Base-by-base conservation (phyloP, 92 coral and sea anemone genomes). In the Epizoanthus fatuus region DNA sequence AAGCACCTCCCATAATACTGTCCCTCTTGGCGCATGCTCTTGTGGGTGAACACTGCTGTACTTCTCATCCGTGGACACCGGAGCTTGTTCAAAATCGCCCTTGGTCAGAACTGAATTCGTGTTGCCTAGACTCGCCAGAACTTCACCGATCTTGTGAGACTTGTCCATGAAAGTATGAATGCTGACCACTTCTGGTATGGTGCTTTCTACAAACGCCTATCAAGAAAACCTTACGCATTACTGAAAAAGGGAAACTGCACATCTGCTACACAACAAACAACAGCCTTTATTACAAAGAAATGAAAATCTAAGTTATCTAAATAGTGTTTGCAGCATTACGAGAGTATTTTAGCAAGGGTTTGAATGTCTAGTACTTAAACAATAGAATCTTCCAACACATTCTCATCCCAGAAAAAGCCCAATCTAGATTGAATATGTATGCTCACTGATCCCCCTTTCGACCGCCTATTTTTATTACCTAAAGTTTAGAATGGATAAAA, bases 131-230 rank as follows among this genome's bases (percentile, higher is more conserved):
- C 90, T 95, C 54, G 82, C 81, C n/a, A 97, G 90, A 25, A 96
- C 97, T 49, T 87, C 75, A 13, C 99, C 99, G 75, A 95, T 81
- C 12, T 88, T 84, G 45, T 86, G 89, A 5, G 98, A 92, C 59
- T 91, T 82, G 80, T 97, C 99, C 55, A 95, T 78, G 64, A 97
- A 95, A 45, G 90, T 94, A 82, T 97, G 98, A 7, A 84, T 85
- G 58, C 94, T 92, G 64, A 97, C 68, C 19, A 95, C 92, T 20
- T 87, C 91, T 17, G 98, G 94, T 6, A 97, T 73, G 8, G 89
- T 79, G 1, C 93, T 89, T 83, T 88, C 88, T 45, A 89, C 92
- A 40, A 84, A 68, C 44, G 90, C 69, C 99, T 96, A 57, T 5
- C 63, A 75, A 15, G 55, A 80, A 3, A 54, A 51, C 58, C 81